phyloP scores from a whole-genome alignment of 1,140 invertebrate species.

The Tribolium madens region DNA sequence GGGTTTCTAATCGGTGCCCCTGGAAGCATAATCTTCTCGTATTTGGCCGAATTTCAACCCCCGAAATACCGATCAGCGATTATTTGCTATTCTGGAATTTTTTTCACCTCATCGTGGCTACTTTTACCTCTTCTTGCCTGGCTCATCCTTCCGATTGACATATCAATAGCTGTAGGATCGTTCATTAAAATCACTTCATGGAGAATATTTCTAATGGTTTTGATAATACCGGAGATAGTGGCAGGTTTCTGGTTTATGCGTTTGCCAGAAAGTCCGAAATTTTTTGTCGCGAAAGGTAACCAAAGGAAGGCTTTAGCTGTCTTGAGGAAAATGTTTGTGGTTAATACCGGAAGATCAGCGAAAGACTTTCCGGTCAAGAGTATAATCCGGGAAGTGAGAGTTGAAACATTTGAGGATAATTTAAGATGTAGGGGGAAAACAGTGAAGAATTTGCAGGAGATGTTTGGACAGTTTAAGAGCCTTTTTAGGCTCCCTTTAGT shows the following conservation, averaged over 20 bases:
- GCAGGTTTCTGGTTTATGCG: slow-evolving; percentile 68
- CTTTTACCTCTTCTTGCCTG: slow-evolving; percentile 70
- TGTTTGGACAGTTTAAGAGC: slow-evolving; percentile 68
- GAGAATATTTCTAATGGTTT: slow-evolving; percentile 73
- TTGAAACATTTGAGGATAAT: slow-evolving; percentile 18
- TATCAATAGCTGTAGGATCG: slow-evolving; percentile 41
- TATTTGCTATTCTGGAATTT: slow-evolving; percentile 73
- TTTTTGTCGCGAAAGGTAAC: slow-evolving; percentile 74
- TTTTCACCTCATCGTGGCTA: slow-evolving; percentile 74
- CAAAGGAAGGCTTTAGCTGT: slow-evolving; percentile 72
- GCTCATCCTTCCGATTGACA: slow-evolving; percentile 64
- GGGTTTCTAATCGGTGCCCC: slow-evolving; percentile 68
- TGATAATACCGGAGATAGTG: slow-evolving; percentile 71
- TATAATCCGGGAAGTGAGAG: slow-evolving; percentile 46
- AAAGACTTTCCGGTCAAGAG: slow-evolving; percentile 67
- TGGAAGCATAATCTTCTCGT: slow-evolving; percentile 71
- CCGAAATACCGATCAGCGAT: slow-evolving; percentile 69
- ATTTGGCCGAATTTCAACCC: slow-evolving; percentile 74
- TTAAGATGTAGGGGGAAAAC: slow-evolving; percentile 60
- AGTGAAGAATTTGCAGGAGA: slow-evolving; percentile 66
- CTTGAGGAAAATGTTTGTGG: slow-evolving; percentile 71
- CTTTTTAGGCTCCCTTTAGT: slow-evolving; percentile 69
- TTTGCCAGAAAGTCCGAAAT: slow-evolving; percentile 84
- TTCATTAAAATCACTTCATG: slow-evolving; percentile 65
- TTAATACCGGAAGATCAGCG: slow-evolving; percentile 70